A percentile compares a stretch with the other conserved stretches of the same genome.
These are phyloP conservation scores for Pachydiplax longipennis DNA, from an alignment of 2,888 invertebrate species.

Conservation along the genomic window DNA sequence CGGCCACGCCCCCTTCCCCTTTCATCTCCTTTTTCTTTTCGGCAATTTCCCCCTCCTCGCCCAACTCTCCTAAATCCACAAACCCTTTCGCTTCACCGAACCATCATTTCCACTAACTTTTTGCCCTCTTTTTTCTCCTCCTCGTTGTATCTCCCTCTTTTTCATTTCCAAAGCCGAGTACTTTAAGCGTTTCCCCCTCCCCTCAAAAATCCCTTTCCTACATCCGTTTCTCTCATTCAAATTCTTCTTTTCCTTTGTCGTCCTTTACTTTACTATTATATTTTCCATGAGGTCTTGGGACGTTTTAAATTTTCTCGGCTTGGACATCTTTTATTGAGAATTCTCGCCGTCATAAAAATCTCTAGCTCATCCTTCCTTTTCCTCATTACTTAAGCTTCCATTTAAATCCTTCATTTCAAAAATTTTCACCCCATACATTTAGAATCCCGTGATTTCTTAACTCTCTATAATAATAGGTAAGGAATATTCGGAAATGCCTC, in stretches of 20 bases:
- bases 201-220: neutral
- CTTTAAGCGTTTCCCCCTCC: neutral
- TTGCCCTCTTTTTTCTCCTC: neutral
- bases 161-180: neutral
- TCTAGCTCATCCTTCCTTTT: neutral
- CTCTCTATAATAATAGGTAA: too few relatives aligned
- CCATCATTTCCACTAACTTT: neutral
- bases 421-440: too few relatives aligned
- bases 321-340: neutral
- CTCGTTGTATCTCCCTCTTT: neutral
- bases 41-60: neutral
- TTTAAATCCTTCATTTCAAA: too few relatives aligned
- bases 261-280: neutral
- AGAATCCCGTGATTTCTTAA: too few relatives aligned
- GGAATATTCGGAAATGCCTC: too few relatives aligned
- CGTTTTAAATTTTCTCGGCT: neutral
- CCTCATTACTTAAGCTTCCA: too few relatives aligned
- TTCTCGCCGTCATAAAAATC: neutral
- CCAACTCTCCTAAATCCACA: neutral
- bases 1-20: neutral
- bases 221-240: neutral
- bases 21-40: neutral
- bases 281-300: too few relatives aligned
- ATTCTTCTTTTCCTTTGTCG: neutral
- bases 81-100: slow-evolving; percentile 25